A percentile compares a stretch with the other conserved stretches of the same genome.
Evolutionary conservation across 2,797 vertebrate species (phyloP).

Genomic region (Stomatorhinus walkeri): DNA sequence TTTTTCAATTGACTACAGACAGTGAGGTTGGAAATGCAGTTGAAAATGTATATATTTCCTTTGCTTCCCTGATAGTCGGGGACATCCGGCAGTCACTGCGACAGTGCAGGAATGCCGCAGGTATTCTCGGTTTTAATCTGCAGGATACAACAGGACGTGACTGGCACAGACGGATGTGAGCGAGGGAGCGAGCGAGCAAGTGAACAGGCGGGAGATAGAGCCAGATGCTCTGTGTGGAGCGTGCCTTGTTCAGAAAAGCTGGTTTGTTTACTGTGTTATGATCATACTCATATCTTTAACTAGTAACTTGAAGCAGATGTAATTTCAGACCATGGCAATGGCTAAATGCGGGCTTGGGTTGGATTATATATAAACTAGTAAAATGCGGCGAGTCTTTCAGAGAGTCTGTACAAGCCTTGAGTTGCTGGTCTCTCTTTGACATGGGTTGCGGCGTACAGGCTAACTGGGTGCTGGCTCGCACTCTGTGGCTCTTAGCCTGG

Average conservation of each 20-base stretch:
- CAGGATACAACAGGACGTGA: background rate
- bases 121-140: background rate
- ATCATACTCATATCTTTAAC: background rate
- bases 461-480: constrained; percentile 31
- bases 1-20: background rate
- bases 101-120: background rate
- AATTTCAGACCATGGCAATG: background rate
- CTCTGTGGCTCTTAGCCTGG: constrained; percentile 14
- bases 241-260: background rate
- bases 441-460: constrained; percentile 10
- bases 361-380: constrained; percentile 2
- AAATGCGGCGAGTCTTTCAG: constrained; percentile 24
- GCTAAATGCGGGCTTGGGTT: background rate
- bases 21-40: background rate
- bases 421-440: constrained; percentile 29
- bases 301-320: background rate
- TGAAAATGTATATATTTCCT: background rate
- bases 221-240: background rate
- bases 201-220: background rate
- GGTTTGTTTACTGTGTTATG: background rate
- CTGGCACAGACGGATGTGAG: background rate
- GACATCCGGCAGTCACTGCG: background rate
- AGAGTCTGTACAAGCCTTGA: constrained; percentile 34
- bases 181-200: background rate
- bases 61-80: background rate